Conservation (phyloP, 2,113 vertebrate species). For the Chloebia gouldiae region DNA sequence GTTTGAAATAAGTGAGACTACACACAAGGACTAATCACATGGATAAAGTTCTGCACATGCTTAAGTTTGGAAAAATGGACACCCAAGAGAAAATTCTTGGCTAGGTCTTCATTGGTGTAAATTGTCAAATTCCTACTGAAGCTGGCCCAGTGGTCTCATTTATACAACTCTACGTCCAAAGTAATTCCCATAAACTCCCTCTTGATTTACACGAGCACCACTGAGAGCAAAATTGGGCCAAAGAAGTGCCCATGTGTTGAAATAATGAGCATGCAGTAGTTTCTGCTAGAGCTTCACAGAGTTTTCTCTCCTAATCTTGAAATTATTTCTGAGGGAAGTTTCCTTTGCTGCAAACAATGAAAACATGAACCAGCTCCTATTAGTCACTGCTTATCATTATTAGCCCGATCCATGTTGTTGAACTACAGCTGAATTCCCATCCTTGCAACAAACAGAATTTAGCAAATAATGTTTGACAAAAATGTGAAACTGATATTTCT, state of each 20-base stretch:
- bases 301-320: slow-evolving; percentile 33
- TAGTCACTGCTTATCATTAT: slow-evolving; percentile 39
- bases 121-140: slow-evolving; percentile 32
- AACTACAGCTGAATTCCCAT: slow-evolving; percentile 51
- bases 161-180: slow-evolving; percentile 30
- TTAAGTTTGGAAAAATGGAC: background rate
- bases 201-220: slow-evolving; percentile 35
- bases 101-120: slow-evolving; percentile 26
- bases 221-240: background rate
- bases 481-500: slow-evolving; percentile 71
- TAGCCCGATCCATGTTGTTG: background rate
- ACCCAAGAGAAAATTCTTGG: slow-evolving; percentile 43
- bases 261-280: slow-evolving; percentile 24
- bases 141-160: slow-evolving; percentile 45
- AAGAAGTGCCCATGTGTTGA: slow-evolving; percentile 37
- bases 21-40: background rate
- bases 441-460: slow-evolving; percentile 61
- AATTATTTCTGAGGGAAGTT: slow-evolving; percentile 36
- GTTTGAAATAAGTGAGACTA: background rate
- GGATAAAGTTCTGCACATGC: background rate
- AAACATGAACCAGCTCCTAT: background rate
- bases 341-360: slow-evolving; percentile 29
- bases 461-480: slow-evolving; percentile 72
- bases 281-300: slow-evolving; percentile 31
- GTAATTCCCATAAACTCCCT: slow-evolving; percentile 50